These are phyloP conservation scores for Bos indicus DNA, from an alignment of 2,113 vertebrate species.

Conservation along the genomic window DNA sequence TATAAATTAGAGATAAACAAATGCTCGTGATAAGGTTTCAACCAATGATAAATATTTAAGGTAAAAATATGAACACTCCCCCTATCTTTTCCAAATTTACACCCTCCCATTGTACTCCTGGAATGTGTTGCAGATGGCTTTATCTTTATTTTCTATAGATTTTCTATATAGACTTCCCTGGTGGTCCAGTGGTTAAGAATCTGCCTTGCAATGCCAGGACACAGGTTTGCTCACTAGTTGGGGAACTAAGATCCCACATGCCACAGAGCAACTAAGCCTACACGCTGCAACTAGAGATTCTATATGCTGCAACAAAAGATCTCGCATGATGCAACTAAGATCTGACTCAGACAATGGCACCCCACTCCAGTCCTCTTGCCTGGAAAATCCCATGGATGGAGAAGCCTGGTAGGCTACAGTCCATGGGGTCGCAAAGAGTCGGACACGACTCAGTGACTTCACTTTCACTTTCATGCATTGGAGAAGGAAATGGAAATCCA, in stretches of 20 bases:
- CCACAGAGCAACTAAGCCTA: not conserved
- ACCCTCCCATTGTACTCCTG: not conserved
- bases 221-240: not conserved
- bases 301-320: not conserved
- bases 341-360: not conserved
- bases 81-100: not conserved
- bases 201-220: not conserved
- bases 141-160: not conserved
- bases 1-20: not conserved
- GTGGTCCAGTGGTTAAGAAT: not conserved
- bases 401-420: too few relatives aligned
- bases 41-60: not conserved
- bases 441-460: too few relatives aligned
- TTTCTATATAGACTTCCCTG: not conserved
- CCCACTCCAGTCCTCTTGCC: too few relatives aligned
- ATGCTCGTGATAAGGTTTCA: not conserved
- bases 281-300: not conserved
- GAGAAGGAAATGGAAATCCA: too few relatives aligned
- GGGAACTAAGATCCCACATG: not conserved
- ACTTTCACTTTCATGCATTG: too few relatives aligned
- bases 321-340: not conserved
- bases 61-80: not conserved
- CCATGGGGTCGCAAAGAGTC: too few relatives aligned
- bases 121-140: not conserved
- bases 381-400: too few relatives aligned